Evolutionary conservation across 2,888 invertebrate species (phyloP), one percentile per base, ranked within the genome.

Genomic region (Ennomos erosarius): DNA sequence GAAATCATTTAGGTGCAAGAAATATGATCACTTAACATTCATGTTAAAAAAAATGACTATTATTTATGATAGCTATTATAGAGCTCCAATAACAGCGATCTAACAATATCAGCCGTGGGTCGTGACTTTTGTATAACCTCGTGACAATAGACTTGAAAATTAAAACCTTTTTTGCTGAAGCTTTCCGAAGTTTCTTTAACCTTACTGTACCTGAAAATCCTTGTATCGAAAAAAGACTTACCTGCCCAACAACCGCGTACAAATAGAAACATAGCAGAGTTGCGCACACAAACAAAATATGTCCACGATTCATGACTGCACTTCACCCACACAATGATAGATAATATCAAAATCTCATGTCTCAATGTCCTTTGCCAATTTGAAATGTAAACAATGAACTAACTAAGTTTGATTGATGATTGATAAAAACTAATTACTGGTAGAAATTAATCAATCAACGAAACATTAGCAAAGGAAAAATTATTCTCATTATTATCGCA

Each of bases 271-370:
- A 76, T 42, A 75, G 61, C 56, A 83, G 65, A 52, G 75, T 68
- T 57, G 74, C 80, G 75, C 79, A 80, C 78, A 82, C 71, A 62
- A 75, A 71, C 65, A 81, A 74, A 65, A 78, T 71, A 66, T 73
- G 73, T 73, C 74, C 76, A 62, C 67, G 70, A 76, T 69, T 73
- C 87, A 88, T 88, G 56, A 62, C 69, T 64, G 62, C 76, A 78
- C 76, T 66, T 57, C 64, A 61, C 64, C 49, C 62, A 60, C 71
- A 73, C 72, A 68, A 61, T 59, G 53, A 37, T 44, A 60, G 55
- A 60, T 60, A 65, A 48, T 53, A 65, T 74, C 70, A 75, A 67
- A 64, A 55, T 76, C 68, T 46, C 78, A 78, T 74, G 55, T 65
- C 62, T 65, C 64, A 63, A 59, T 58, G 64, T 47, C 53, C 59